These are phyloP conservation scores for Tillus elongatus DNA, from an alignment of 2,888 invertebrate genomes.

Conservation along the genomic window DNA sequence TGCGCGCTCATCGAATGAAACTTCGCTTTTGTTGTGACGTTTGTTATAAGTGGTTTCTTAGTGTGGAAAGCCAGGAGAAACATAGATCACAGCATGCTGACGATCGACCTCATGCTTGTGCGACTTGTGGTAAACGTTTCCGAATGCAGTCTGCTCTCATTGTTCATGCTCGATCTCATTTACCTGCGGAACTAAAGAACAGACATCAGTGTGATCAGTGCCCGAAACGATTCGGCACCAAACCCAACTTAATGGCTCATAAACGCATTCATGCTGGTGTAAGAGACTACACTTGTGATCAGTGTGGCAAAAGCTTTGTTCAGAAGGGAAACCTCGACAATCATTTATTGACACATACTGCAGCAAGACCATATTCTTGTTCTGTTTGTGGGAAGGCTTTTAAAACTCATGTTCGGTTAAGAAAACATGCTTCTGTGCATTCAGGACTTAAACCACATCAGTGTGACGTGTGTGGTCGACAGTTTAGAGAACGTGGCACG, in stretches of 20 bases:
- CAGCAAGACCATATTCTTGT: slow-evolving; percentile 44
- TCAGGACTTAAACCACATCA: slow-evolving; percentile 51
- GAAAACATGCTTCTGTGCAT: slow-evolving; percentile 52
- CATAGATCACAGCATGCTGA: slow-evolving; percentile 48
- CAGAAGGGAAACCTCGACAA: slow-evolving; percentile 51
- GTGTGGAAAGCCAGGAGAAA: slow-evolving; percentile 33
- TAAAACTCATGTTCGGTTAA: slow-evolving; percentile 48
- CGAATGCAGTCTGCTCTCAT: slow-evolving; percentile 48
- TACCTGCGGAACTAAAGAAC: slow-evolving; percentile 49
- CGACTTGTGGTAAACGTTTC: slow-evolving; percentile 49
- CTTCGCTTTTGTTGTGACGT: slow-evolving; percentile 49
- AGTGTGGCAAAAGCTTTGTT: slow-evolving; percentile 51
- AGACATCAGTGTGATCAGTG: slow-evolving; percentile 51
- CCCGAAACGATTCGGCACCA: slow-evolving; percentile 50
- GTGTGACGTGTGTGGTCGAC: slow-evolving; percentile 52
- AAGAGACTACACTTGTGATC: slow-evolving; percentile 47
- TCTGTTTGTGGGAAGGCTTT: slow-evolving; percentile 47
- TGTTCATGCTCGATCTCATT: slow-evolving; percentile 48
- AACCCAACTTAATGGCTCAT: slow-evolving; percentile 50
- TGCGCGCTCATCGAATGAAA: slow-evolving; percentile 52
- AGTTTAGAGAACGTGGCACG: slow-evolving; percentile 60
- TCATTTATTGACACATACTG: slow-evolving; percentile 48
- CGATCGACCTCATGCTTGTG: slow-evolving; percentile 45
- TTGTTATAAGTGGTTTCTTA: slow-evolving; percentile 49
- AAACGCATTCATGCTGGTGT: slow-evolving; percentile 49